Base-by-base conservation (phyloP, 2,797 vertebrate genomes). In the Carduelis carduelis region DNA sequence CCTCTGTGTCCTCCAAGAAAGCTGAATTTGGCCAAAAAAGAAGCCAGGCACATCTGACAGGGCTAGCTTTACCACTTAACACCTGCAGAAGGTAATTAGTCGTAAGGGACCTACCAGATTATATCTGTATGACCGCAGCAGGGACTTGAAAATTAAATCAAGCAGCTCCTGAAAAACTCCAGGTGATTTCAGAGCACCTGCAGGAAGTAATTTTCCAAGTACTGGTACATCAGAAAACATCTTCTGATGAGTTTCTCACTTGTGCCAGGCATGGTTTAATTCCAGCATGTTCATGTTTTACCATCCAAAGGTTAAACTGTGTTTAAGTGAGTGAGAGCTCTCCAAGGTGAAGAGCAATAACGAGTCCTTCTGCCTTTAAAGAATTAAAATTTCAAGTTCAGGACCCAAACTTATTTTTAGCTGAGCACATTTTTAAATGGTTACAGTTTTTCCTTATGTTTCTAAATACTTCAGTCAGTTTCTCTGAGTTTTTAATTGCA, bases 101-200 rank as follows among this genome's bases (percentile, higher is more conserved):
- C 0, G 4, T 83, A 55, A 76, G 87, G 72, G 28, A 34, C 50
- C 81, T 86, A 34, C 34, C 41, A 76, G 37, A 28, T 85, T 46
- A 49, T 39, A 24, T 63, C 77, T 86, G 47, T 69, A n/a, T 78
- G 87, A 71, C 66, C 92, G 72, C 83, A 91, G 83, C 91, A 91
- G 95, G 91, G 49, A 82, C 57, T 70, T 46, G 52, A 78, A 95
- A 96, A 96, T 95, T 95, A 94, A 95, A 94, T 95, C 87, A 90
- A 77, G 46, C 60, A 34, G 46, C 30, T 95, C 74, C 41, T 93
- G 64, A 90, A 87, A 72, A 82, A 46, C 80, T 84, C 83, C 56
- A 88, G 59, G 76, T 94, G 55, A 93, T 91, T 93, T 91, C 70
- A 88, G 91, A 92, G 78, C 83, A 93, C 85, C 59, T 92, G 59